Percentiles rank a stretch among this genome's conserved stretches.
Conservation (phyloP, 2,113 vertebrate genomes). For the Lophius piscatorius region DNA sequence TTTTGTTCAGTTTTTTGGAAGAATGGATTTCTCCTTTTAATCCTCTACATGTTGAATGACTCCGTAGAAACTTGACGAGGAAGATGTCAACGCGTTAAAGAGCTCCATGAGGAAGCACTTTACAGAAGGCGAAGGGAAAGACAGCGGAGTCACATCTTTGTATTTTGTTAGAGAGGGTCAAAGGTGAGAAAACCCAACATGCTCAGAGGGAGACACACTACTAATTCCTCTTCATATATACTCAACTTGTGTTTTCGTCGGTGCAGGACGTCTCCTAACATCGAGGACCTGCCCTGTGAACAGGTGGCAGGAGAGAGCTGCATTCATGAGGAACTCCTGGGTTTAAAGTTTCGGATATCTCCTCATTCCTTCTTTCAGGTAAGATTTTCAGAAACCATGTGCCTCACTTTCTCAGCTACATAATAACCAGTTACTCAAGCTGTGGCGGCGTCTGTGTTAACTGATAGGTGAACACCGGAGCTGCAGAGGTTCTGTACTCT, state of each 20-base stretch:
- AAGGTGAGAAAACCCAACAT: conserved; percentile 75
- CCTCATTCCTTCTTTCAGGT: conserved; percentile 98
- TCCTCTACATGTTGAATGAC: not conserved
- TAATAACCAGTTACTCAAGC: too few relatives aligned
- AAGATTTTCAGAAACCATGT: conserved; percentile 3
- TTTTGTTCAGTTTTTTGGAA: not conserved
- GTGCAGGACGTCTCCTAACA: conserved; percentile 87
- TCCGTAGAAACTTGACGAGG: conserved; percentile 86
- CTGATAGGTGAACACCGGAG: conserved; percentile 89
- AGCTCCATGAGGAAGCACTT: conserved; percentile 85
- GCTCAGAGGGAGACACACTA: not conserved
- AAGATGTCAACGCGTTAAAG: conserved; percentile 83
- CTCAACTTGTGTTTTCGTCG: not conserved
- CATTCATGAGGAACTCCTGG: conserved; percentile 92
- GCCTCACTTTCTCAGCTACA: too few relatives aligned
- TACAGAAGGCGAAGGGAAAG: conserved; percentile 84
- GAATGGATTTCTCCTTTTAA: not conserved
- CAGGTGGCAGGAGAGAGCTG: conserved; percentile 87
- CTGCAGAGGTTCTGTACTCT: conserved; percentile 91
- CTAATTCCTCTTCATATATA: not conserved
- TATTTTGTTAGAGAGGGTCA: conserved; percentile 95
- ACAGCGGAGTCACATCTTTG: conserved; percentile 88
- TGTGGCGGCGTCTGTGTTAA: not conserved
- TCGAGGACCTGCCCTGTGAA: conserved; percentile 89
- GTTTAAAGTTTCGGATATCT: conserved; percentile 91